A percentile compares a stretch with the other conserved stretches of the same genome.
These are phyloP conservation scores for Iguana delicatissima DNA, from an alignment of 2,797 vertebrate genomes.

Conservation along the genomic window DNA sequence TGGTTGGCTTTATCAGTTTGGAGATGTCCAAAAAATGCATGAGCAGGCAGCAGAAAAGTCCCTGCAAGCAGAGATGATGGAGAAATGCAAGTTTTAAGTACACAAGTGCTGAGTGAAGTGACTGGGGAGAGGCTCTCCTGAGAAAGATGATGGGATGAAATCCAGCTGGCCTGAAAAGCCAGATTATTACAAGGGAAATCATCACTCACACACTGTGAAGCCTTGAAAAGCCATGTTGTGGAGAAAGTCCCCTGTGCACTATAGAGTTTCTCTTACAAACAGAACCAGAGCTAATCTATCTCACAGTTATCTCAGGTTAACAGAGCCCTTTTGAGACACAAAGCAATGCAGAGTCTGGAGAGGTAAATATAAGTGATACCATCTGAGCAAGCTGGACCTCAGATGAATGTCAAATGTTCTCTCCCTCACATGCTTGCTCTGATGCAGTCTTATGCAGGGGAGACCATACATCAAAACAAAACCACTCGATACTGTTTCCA, in stretches of 20 bases:
- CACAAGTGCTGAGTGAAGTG: neutral
- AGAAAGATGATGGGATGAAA: constrained; percentile 1
- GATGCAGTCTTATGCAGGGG: neutral
- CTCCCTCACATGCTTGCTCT: neutral
- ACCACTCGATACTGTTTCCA: neutral
- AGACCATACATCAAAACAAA: neutral
- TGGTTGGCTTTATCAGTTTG: constrained; percentile 1
- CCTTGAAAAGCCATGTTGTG: neutral
- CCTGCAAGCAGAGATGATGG: neutral
- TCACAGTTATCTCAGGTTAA: neutral
- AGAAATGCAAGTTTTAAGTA: neutral
- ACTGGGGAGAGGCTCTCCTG: neutral
- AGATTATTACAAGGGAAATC: neutral
- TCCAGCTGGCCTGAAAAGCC: neutral
- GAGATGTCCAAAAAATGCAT: neutral
- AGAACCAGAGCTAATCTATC: too few species aligned
- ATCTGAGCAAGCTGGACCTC: neutral
- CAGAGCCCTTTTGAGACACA: neutral
- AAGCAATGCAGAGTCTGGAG: neutral
- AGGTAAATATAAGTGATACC: neutral
- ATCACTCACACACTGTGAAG: neutral
- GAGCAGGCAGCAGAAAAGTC: neutral
- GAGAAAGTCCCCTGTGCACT: neutral
- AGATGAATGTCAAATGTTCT: neutral
- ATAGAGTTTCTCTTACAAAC: neutral